Evolutionary conservation across 2,888 invertebrate species (phyloP).

Genomic region (Stenichneumon culpator): DNA sequence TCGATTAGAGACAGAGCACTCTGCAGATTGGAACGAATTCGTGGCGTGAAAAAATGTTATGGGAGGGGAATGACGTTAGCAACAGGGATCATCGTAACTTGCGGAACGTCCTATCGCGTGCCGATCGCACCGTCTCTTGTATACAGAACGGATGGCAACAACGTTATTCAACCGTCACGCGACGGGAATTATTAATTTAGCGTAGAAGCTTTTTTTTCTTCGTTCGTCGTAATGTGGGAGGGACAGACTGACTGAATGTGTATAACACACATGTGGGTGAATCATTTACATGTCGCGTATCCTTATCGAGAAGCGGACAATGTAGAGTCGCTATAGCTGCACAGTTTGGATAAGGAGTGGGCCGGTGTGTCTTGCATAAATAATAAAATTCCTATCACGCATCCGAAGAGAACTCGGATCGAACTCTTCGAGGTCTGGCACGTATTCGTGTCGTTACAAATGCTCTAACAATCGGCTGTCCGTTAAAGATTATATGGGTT

Average conservation of each 20-base stretch:
- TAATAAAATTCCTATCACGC: slow-evolving; percentile 50
- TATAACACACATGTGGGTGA: neutral
- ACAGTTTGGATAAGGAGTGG: slow-evolving; percentile 32
- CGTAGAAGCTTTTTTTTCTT: neutral
- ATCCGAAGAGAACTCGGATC: slow-evolving; percentile 44
- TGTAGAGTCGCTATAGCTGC: neutral
- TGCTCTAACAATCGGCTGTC: neutral
- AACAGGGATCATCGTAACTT: slow-evolving; percentile 34
- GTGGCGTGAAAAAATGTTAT: slow-evolving; percentile 3
- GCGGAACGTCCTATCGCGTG: slow-evolving; percentile 40
- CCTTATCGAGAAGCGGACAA: slow-evolving; percentile 11
- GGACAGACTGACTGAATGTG: neutral
- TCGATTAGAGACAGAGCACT: neutral
- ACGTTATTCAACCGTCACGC: slow-evolving; percentile 41
- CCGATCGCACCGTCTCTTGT: neutral
- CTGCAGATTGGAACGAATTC: neutral
- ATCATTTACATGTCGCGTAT: slow-evolving; percentile 25
- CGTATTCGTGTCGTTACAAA: slow-evolving; percentile 6
- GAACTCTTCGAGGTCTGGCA: slow-evolving; percentile 47
- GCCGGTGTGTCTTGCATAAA: slow-evolving; percentile 37
- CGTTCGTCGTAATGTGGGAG: neutral
- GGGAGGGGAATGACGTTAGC: slow-evolving; percentile 21
- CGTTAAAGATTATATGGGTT: neutral
- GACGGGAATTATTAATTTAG: slow-evolving; percentile 53
- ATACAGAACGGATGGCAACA: slow-evolving; percentile 44